phyloP scores from a whole-genome alignment of 2,797 vertebrate genomes.

The Oreochromis grahami region DNA sequence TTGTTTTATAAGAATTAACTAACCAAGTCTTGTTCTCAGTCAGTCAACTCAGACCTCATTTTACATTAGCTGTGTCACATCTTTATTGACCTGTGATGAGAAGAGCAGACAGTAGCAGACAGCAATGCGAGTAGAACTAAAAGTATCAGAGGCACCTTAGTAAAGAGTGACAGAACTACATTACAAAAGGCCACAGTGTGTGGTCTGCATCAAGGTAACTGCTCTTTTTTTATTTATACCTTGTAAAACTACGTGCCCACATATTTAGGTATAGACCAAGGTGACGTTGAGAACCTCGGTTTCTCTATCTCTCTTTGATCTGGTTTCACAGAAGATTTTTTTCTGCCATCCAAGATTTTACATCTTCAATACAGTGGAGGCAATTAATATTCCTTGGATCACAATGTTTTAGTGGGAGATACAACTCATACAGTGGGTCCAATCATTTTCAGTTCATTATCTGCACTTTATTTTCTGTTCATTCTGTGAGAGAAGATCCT shows the following conservation, averaged over 20 bases:
- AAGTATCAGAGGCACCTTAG: not conserved
- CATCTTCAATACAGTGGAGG: not conserved
- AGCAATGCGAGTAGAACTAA: not conserved
- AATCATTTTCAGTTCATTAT: not conserved
- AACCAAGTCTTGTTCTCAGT: not conserved
- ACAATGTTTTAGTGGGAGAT: not conserved
- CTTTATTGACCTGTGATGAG: not conserved
- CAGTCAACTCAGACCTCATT: not conserved
- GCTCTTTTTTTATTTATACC: not conserved
- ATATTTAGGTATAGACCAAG: not conserved
- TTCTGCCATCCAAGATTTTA: not conserved
- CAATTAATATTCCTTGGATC: not conserved
- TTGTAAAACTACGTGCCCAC: not conserved
- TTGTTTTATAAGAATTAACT: not conserved
- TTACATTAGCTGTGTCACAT: not conserved
- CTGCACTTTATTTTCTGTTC: not conserved
- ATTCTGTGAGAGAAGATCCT: not conserved
- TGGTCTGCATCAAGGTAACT: not conserved
- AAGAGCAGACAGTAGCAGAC: not conserved
- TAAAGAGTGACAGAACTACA: not conserved
- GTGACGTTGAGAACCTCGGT: not conserved
- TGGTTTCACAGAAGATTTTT: rapidly evolving
- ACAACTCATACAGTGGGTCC: not conserved
- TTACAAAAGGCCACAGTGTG: not conserved
- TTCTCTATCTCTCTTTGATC: not conserved